Evolutionary conservation across 2,113 vertebrate species (phyloP).

Genomic region (Oxyura jamaicensis): DNA sequence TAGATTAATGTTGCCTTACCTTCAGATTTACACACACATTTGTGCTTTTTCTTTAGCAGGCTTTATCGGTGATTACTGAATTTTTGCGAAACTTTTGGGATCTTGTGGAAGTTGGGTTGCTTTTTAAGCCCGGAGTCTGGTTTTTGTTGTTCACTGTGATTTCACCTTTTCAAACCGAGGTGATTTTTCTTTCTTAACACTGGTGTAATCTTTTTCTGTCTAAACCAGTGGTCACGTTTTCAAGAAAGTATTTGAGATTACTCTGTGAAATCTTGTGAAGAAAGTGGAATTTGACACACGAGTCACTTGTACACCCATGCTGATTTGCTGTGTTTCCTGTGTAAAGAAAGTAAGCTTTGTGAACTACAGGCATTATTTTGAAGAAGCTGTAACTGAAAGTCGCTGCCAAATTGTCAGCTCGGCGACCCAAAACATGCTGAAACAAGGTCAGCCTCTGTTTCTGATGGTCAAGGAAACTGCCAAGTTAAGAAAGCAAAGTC

Average conservation of each 20-base stretch:
- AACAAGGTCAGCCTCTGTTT: background rate
- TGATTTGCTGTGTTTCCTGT: background rate
- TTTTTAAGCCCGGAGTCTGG: background rate
- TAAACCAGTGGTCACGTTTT: background rate
- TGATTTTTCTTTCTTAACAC: background rate
- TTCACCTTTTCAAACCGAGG: background rate
- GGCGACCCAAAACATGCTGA: background rate
- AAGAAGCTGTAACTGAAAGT: background rate
- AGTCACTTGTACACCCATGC: background rate
- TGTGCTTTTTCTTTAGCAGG: background rate
- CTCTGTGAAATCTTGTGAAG: background rate
- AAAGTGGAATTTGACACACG: background rate
- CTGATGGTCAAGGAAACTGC: background rate
- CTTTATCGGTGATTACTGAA: background rate
- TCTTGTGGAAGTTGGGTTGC: background rate
- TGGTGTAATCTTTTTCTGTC: background rate
- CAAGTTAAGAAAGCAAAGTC: conserved; percentile 49
- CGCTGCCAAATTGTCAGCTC: conserved; percentile 22
- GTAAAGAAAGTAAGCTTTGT: background rate
- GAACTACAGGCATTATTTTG: background rate
- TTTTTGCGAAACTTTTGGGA: background rate
- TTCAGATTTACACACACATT: background rate
- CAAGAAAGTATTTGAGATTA: background rate
- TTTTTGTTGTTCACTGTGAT: background rate
- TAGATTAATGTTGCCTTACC: background rate